phyloP scores from a whole-genome alignment of 2,888 invertebrate species.

The Abscondita cerata region DNA sequence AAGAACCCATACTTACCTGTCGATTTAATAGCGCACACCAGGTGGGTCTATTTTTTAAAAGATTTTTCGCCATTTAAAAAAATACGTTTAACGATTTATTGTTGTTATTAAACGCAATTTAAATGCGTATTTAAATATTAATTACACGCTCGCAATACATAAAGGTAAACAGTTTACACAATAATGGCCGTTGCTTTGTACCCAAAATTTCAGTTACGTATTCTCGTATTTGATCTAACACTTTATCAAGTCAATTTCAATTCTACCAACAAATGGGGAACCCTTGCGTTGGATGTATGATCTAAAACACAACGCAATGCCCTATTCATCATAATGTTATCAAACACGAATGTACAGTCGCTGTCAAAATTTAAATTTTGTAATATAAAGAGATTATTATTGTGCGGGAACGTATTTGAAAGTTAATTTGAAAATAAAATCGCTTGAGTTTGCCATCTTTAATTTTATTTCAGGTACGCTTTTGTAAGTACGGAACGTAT shows the following conservation, averaged over 20 bases:
- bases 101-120: slow-evolving; percentile 23
- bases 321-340: slow-evolving; percentile 37
- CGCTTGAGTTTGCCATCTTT: too few relatives aligned
- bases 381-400: too few relatives aligned
- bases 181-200: slow-evolving; percentile 30
- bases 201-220: slow-evolving; percentile 24
- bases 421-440: too few relatives aligned
- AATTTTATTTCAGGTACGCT: too few relatives aligned
- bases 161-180: slow-evolving; percentile 30
- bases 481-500: too few relatives aligned
- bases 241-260: slow-evolving; percentile 34
- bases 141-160: slow-evolving; percentile 26
- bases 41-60: not conserved
- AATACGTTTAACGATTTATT: slow-evolving; percentile 19
- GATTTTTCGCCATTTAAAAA: not conserved
- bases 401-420: too few relatives aligned
- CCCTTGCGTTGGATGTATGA: slow-evolving; percentile 13
- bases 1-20: slow-evolving; percentile 9
- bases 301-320: slow-evolving; percentile 30
- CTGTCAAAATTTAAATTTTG: too few relatives aligned
- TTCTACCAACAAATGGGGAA: slow-evolving; percentile 22
- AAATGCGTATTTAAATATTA: slow-evolving; percentile 36
- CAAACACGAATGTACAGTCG: too few relatives aligned
- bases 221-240: slow-evolving; percentile 26
- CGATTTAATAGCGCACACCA: slow-evolving; percentile 3